Evolutionary conservation across 2,888 invertebrate species (phyloP), one percentile per base, ranked within the genome.

Genomic region (Alentia gelatinosa): DNA sequence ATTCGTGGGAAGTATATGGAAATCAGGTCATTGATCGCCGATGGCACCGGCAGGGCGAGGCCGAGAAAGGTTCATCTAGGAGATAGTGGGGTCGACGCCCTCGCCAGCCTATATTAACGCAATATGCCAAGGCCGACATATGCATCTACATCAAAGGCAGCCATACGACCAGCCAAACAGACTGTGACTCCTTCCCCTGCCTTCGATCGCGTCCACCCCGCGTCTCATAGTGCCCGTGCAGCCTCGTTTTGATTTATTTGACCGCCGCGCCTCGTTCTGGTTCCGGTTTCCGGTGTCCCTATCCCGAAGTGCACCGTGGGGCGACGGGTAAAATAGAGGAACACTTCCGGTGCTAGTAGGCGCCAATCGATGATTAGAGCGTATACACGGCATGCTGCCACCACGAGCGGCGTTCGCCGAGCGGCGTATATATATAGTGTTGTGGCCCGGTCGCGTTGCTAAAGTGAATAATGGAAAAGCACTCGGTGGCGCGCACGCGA

Each of bases 401-500:
- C 19, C 30, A 33, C 4, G 12, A 15, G n/a, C 74, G 30, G 74
- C 19, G 56, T 56, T n/a, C 19, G 56, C 3, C 4, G 26, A 74
- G 74, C 30, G 74, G 63, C 12, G 19, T 26, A 12, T 79, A 79
- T 79, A 35, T 35, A 39, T 79, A 15, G 9, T 9, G 79, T 26
- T 19, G 33, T 74, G 26, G 74, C 15, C 30, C 30, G 26, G 15
- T 26, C 56, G 56, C 56, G 56, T 56, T 79, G 35, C 37, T 26
- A 79, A 79, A 79, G 79, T 79, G 79, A 79, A 79, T 79, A 79
- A 79, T 79, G 79, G 79, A 79, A 79, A 79, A 79, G 79, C 79
- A 79, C 79, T 79, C 15, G 79, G 7, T 19, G 37, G n/a, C 79
- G 1, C 39, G 39, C 79, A 79, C 79, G 79, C 37, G 79, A 79